These are phyloP conservation scores for Diabrotica balteata DNA, from an alignment of 2,888 invertebrate genomes.

Conservation along the genomic window DNA sequence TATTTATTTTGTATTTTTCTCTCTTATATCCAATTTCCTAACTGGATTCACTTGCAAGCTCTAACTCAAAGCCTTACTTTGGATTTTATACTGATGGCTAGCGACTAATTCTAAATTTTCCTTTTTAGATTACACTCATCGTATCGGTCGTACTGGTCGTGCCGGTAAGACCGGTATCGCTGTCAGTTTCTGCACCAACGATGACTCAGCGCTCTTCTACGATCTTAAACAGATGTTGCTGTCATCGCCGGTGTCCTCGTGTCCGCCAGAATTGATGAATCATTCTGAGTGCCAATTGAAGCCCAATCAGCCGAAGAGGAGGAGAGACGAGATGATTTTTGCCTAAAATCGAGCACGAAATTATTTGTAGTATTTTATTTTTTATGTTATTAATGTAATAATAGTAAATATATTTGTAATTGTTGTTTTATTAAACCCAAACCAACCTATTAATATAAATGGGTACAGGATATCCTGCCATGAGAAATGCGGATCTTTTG, in stretches of 20 bases:
- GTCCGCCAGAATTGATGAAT: slow-evolving; percentile 95
- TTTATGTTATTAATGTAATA: too few species aligned
- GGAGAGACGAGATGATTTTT: slow-evolving; percentile 94
- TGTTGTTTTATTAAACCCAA: too few species aligned
- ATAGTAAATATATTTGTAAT: too few species aligned
- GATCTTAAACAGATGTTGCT: slow-evolving; percentile 93
- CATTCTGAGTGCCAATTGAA: slow-evolving; percentile 99
- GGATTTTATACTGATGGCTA: too few species aligned
- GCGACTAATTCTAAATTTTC: not conserved
- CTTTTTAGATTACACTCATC: slow-evolving; percentile 86
- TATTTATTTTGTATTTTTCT: too few species aligned
- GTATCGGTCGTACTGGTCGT: slow-evolving; percentile 98
- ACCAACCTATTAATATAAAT: too few species aligned
- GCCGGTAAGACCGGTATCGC: slow-evolving; percentile 98
- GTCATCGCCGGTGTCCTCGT: slow-evolving; percentile 89
- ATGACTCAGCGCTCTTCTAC: slow-evolving; percentile 93
- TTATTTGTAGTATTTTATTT: too few species aligned
- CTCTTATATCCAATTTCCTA: too few species aligned
- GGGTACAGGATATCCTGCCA: too few species aligned
- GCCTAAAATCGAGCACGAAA: slow-evolving; percentile 65
- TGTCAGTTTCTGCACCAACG: slow-evolving; percentile 96
- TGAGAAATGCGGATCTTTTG: too few species aligned
- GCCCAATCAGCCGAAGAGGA: slow-evolving; percentile 93
- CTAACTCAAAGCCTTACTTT: too few species aligned
- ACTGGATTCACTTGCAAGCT: too few species aligned